phyloP scores from a whole-genome alignment of 2,113 vertebrate genomes.

The Aepyceros melampus region DNA sequence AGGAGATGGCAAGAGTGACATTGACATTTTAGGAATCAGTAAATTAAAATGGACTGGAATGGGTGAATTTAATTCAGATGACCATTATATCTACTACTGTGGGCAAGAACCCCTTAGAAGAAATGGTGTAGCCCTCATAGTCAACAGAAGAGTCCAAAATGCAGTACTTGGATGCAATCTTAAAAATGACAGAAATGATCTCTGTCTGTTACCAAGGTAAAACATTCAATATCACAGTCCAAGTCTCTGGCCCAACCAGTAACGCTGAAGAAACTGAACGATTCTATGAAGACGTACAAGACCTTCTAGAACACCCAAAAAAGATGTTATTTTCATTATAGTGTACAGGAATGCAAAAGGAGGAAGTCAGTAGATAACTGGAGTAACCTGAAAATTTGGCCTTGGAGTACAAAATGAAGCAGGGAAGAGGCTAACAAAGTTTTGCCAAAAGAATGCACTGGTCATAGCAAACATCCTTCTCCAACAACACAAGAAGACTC shows the following conservation, averaged over 20 bases:
- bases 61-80: background rate
- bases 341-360: background rate
- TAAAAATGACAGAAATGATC: background rate
- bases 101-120: background rate
- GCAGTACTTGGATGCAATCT: background rate
- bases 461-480: background rate
- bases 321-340: background rate
- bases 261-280: background rate
- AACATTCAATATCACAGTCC: background rate
- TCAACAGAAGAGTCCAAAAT: background rate
- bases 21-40: background rate
- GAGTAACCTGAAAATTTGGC: background rate
- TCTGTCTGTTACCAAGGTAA: background rate
- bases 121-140: background rate
- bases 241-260: background rate
- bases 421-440: background rate
- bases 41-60: background rate
- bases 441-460: background rate
- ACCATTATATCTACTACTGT: background rate
- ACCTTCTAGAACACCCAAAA: background rate
- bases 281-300: background rate
- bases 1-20: background rate
- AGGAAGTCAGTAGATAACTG: background rate
- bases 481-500: background rate
- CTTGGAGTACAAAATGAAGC: background rate